Evolutionary conservation across 2,797 vertebrate species (phyloP).

Genomic region (Esox lucius): DNA sequence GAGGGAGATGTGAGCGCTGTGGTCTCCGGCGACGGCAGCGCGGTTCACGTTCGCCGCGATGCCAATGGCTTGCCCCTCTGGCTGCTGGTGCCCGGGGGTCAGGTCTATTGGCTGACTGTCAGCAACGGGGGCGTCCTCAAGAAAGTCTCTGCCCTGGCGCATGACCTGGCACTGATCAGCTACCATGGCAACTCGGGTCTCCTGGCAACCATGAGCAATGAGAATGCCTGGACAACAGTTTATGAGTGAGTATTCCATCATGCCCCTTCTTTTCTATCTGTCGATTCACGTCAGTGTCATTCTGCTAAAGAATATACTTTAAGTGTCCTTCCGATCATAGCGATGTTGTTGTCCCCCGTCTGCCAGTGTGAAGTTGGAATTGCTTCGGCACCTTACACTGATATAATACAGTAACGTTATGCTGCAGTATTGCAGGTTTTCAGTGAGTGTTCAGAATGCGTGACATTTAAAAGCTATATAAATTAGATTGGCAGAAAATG

Average conservation of each 20-base stretch:
- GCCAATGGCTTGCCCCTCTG: conserved; percentile 84
- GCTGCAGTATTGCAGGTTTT: neutral
- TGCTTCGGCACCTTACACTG: neutral
- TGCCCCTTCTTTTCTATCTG: neutral
- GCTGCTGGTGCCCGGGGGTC: conserved; percentile 83
- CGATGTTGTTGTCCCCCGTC: neutral
- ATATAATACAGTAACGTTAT: neutral
- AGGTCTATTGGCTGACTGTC: conserved; percentile 87
- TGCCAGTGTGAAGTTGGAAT: neutral
- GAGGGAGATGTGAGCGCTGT: conserved; percentile 79
- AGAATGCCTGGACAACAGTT: conserved; percentile 88
- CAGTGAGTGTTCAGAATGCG: neutral
- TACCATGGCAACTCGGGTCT: conserved; percentile 87
- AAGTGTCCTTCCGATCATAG: neutral
- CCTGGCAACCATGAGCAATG: conserved; percentile 85
- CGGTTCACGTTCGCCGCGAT: conserved; percentile 82
- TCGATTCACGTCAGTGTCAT: conserved; percentile 2
- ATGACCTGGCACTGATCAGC: conserved; percentile 86
- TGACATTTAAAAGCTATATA: neutral
- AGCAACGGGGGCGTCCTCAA: conserved; percentile 85
- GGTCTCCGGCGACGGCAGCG: conserved; percentile 78
- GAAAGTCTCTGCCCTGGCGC: conserved; percentile 84
- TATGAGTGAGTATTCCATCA: conserved; percentile 81
- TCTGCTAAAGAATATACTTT: neutral
- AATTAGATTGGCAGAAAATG: neutral